phyloP scores from a whole-genome alignment of 2,113 vertebrate genomes.

The Cephalopholis sonnerati region DNA sequence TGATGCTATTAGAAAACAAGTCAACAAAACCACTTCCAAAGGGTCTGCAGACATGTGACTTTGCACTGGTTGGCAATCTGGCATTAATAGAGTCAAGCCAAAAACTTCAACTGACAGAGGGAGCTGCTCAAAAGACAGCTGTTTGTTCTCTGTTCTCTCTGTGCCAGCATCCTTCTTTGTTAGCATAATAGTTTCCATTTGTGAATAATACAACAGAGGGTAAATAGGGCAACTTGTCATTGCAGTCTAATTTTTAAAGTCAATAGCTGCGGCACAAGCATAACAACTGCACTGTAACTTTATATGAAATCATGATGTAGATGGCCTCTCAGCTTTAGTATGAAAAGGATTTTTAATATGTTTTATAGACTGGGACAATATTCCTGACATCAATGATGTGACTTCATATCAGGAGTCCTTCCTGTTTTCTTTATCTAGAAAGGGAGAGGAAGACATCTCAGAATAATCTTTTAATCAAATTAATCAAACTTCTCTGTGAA shows the following conservation, averaged over 20 bases:
- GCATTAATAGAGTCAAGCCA: not conserved
- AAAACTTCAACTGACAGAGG: conserved; percentile 23
- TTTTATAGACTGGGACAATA: not conserved
- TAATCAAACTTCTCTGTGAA: not conserved
- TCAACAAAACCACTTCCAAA: conserved; percentile 33
- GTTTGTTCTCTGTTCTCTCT: conserved; percentile 15
- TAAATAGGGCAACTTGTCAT: not conserved
- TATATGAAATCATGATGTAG: not conserved
- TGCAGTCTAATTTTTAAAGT: not conserved
- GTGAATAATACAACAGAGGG: not conserved
- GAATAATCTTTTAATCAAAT: conserved; percentile 22
- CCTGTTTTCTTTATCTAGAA: conserved; percentile 4
- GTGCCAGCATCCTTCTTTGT: conserved; percentile 6
- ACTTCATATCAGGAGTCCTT: conserved; percentile 1
- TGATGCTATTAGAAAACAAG: conserved; percentile 8
- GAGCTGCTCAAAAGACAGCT: conserved; percentile 25
- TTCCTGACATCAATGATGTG: not conserved
- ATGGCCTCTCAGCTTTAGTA: not conserved
- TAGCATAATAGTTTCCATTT: conserved; percentile 19
- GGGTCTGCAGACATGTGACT: conserved; percentile 16
- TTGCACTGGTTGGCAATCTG: conserved; percentile 24
- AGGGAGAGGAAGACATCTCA: not conserved
- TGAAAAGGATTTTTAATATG: not conserved
- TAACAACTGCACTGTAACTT: not conserved
- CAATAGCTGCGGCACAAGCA: not conserved